A percentile compares a stretch with the other conserved stretches of the same genome.
Conservation (phyloP, 1,140 invertebrate genomes). For the Hestina assimilis region DNA sequence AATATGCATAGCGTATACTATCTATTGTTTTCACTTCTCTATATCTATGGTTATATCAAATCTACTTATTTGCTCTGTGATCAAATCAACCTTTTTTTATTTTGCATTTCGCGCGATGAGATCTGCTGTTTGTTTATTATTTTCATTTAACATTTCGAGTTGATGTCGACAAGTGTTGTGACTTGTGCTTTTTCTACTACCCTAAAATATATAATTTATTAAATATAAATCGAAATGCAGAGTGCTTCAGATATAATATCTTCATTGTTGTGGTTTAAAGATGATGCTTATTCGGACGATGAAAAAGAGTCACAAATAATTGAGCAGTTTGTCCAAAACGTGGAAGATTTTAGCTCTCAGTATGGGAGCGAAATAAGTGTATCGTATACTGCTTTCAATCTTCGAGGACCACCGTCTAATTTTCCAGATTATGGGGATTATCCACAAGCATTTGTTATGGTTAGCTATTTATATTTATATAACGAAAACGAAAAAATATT, state of each 20-base stretch:
- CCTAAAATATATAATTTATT: neutral
- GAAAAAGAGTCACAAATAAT: slow-evolving; percentile 54
- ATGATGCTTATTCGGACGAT: slow-evolving; percentile 44
- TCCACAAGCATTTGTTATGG: slow-evolving; percentile 93
- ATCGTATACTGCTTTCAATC: slow-evolving; percentile 92
- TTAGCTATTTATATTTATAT: slow-evolving; percentile 60
- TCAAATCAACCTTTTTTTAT: neutral
- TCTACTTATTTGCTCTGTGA: no score
- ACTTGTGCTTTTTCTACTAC: neutral
- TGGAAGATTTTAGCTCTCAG: slow-evolving; percentile 92
- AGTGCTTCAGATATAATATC: slow-evolving; percentile 65
- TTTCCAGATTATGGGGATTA: slow-evolving; percentile 94
- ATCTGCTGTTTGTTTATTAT: slow-evolving; percentile 11
- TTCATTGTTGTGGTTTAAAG: slow-evolving; percentile 60
- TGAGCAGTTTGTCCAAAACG: slow-evolving; percentile 75
- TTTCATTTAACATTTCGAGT: slow-evolving; percentile 11
- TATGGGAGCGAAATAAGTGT: slow-evolving; percentile 93
- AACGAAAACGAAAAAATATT: neutral
- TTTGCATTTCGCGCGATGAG: neutral
- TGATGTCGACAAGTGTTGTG: neutral
- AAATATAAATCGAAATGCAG: slow-evolving; percentile 45
- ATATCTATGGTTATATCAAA: no score
- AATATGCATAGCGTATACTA: no score
- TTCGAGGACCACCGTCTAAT: slow-evolving; percentile 89
- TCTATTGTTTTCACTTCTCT: no score